Evolutionary conservation across 1,140 invertebrate species (phyloP).

Genomic region (Cephus cinctus): DNA sequence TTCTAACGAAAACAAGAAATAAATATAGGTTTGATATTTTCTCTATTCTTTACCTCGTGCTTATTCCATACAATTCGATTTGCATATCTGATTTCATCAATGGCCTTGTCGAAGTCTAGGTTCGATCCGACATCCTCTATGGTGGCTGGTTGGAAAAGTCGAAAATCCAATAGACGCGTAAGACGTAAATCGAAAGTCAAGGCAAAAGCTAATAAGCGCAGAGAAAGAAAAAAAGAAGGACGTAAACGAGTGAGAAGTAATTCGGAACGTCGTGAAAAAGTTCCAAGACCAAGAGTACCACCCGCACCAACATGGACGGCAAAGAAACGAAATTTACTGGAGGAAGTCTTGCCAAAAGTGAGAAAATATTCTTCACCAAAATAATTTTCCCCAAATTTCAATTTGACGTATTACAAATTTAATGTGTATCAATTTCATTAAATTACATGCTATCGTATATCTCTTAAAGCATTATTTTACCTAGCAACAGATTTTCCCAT

Average conservation of each 20-base stretch:
- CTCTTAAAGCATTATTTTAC: not conserved
- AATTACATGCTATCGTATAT: not conserved
- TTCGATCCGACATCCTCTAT: not conserved
- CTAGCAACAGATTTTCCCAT: constrained; percentile 30
- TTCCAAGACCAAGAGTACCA: constrained; percentile 23
- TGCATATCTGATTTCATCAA: too few species aligned
- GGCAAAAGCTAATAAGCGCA: constrained; percentile 10
- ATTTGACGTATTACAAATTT: not conserved
- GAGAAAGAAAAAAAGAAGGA: constrained; percentile 13
- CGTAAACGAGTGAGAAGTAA: constrained; percentile 5
- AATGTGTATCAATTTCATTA: too few species aligned
- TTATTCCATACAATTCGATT: too few species aligned
- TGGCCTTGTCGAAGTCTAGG: too few species aligned
- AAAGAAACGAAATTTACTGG: constrained; percentile 22
- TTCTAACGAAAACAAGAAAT: constrained; percentile 31
- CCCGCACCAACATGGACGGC: constrained; percentile 27
- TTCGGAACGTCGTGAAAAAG: not conserved
- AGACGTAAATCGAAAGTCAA: too few species aligned
- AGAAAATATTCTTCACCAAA: constrained; percentile 17
- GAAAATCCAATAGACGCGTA: too few species aligned
- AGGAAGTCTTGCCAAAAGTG: constrained; percentile 32
- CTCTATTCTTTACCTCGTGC: not conserved
- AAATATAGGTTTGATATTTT: constrained; percentile 31
- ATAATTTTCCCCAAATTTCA: not conserved
- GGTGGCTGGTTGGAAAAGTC: constrained; percentile 4